These are phyloP conservation scores for Tipula helvola DNA, from an alignment of 2,888 invertebrate genomes.

Conservation along the genomic window DNA sequence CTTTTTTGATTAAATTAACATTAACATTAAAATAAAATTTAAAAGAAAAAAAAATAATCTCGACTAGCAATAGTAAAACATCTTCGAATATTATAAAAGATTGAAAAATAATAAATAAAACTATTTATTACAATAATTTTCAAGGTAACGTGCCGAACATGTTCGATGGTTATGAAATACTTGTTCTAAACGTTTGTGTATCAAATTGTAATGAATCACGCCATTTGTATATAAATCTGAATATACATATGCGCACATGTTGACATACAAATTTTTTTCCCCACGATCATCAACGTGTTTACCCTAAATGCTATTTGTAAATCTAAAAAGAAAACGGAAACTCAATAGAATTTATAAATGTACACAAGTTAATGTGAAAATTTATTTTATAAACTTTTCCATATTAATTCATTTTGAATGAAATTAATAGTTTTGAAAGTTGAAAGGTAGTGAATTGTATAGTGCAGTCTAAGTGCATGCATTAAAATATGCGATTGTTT, in stretches of 20 bases:
- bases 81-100: neutral
- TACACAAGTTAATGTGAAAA: neutral
- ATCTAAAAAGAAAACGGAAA: neutral
- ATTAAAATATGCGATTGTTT: neutral
- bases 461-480: neutral
- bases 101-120: neutral
- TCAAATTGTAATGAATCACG: no score
- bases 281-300: conserved; percentile 4
- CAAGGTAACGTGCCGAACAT: neutral
- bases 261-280: neutral
- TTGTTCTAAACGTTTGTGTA: neutral
- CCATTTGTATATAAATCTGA: neutral
- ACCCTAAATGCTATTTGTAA: neutral
- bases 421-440: neutral
- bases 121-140: neutral
- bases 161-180: neutral
- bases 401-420: neutral
- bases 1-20: neutral
- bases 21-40: neutral
- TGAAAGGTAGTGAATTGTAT: neutral
- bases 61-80: neutral
- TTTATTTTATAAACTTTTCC: neutral
- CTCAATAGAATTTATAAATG: neutral
- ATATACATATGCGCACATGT: neutral
- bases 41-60: neutral